Conservation (phyloP, 1,140 invertebrate species). For the Diorhabda sublineata region DNA sequence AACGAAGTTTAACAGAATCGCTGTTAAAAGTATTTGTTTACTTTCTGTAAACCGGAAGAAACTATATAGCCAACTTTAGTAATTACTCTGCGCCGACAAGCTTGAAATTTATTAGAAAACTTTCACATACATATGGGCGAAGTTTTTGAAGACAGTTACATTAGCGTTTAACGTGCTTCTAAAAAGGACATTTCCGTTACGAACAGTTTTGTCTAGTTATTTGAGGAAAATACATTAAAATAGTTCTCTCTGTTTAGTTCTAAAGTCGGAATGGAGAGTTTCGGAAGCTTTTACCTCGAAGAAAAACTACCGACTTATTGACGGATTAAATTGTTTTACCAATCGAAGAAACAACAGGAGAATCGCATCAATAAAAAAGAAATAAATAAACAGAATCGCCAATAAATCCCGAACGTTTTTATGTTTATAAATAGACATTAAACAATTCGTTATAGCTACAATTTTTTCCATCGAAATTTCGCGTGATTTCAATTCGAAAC, state of each 20-base stretch:
- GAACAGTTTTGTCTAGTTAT: neutral
- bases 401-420: no score
- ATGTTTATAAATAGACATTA: no score
- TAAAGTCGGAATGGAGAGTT: no score
- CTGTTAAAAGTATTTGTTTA: constrained; percentile 18
- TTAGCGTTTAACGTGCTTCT: constrained; percentile 13
- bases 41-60: constrained; percentile 14
- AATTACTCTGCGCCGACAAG: constrained; percentile 17
- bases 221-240: constrained; percentile 7
- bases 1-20: neutral
- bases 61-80: constrained; percentile 12
- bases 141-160: constrained; percentile 10
- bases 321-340: no score
- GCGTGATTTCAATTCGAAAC: no score
- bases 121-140: constrained; percentile 15
- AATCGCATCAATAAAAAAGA: no score
- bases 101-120: constrained; percentile 17
- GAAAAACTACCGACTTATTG: no score
- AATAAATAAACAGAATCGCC: no score
- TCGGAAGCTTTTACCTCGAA: no score
- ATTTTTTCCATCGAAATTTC: no score
- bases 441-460: no score
- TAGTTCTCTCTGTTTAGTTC: neutral
- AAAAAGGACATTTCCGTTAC: neutral
- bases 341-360: no score